Conservation (phyloP, 2,113 vertebrate species). For the Ursus arctos region DNA sequence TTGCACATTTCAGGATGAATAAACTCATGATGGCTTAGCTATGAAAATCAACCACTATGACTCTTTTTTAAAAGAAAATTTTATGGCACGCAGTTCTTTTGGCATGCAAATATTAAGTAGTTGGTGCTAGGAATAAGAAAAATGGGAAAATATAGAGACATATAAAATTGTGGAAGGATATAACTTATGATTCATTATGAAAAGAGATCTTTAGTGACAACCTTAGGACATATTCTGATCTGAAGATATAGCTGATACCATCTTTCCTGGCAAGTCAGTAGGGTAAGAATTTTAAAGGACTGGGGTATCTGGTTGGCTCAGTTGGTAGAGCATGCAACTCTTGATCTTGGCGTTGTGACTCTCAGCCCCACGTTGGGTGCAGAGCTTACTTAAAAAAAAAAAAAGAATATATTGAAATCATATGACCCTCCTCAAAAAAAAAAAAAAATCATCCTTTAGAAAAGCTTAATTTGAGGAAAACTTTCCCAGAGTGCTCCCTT, state of each 20-base stretch:
- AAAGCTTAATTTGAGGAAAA: slow-evolving; percentile 25
- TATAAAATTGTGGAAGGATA: background rate
- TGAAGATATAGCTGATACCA: background rate
- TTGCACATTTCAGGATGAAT: background rate
- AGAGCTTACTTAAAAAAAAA: background rate
- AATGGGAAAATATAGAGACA: background rate
- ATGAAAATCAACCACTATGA: slow-evolving; percentile 1
- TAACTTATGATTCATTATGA: slow-evolving; percentile 29
- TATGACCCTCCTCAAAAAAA: background rate
- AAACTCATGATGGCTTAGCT: background rate
- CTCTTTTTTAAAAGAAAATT: slow-evolving; percentile 13
- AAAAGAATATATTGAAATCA: slow-evolving; percentile 11
- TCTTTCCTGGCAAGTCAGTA: background rate
- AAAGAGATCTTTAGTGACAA: slow-evolving; percentile 34
- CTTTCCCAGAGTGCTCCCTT: background rate
- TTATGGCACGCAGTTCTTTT: slow-evolving; percentile 12
- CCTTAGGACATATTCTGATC: background rate
- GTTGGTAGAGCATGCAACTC: background rate
- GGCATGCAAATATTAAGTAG: slow-evolving; percentile 9
- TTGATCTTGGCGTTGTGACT: background rate
- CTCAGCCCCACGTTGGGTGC: background rate
- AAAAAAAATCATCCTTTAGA: background rate
- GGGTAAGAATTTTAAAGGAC: slow-evolving; percentile 37
- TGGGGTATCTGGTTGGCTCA: background rate
- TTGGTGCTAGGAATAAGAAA: slow-evolving; percentile 6